Evolutionary conservation across 2,797 vertebrate genomes (phyloP).

Genomic region (Balearica regulorum): DNA sequence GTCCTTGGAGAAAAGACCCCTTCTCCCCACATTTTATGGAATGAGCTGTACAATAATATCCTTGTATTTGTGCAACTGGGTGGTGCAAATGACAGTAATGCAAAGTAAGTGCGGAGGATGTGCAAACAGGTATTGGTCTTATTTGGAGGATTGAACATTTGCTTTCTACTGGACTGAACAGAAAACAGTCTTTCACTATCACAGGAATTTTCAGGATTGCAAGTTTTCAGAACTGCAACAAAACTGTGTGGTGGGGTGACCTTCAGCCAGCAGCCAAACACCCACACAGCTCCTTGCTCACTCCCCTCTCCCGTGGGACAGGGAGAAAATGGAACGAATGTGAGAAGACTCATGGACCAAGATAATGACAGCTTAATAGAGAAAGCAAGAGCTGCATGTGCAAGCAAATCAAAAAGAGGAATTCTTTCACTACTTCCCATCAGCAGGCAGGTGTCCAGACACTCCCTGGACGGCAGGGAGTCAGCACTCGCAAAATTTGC

Average conservation of each 20-base stretch:
- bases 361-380: not conserved
- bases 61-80: not conserved
- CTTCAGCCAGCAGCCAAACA: not conserved
- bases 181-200: not conserved
- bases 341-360: not conserved
- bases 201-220: not conserved
- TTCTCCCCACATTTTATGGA: not conserved
- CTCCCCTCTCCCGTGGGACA: accelerated
- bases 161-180: not conserved
- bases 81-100: not conserved
- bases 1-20: not conserved
- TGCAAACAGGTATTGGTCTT: not conserved
- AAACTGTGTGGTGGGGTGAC: not conserved
- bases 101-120: not conserved
- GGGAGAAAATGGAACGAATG: not conserved
- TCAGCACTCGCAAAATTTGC: accelerated
- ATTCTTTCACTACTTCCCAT: not conserved
- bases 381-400: not conserved
- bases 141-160: not conserved
- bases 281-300: not conserved
- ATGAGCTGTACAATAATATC: not conserved
- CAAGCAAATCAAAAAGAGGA: not conserved
- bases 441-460: not conserved
- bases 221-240: not conserved
- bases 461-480: not conserved